These are phyloP conservation scores for Acomys russatus DNA, from an alignment of 2,797 vertebrate genomes.

Conservation along the genomic window DNA sequence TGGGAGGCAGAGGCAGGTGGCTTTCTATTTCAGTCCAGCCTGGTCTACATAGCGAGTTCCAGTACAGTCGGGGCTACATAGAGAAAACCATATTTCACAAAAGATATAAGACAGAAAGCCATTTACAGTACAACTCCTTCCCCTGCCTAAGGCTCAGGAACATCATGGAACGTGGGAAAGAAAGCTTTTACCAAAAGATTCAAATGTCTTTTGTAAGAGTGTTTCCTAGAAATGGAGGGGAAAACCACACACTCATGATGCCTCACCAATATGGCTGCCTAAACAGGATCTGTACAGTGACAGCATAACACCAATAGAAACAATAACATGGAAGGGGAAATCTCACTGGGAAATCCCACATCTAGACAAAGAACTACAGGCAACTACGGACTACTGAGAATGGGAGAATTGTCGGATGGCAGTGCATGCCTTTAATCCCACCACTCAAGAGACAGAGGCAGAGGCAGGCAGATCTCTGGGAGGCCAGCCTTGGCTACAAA, in stretches of 20 bases:
- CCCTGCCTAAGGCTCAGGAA: background rate
- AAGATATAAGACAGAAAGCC: background rate
- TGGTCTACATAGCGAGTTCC: background rate
- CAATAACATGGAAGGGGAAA: background rate
- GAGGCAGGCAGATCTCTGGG: too few relatives aligned
- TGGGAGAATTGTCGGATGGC: background rate
- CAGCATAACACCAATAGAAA: background rate
- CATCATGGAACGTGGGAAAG: background rate
- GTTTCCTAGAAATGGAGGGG: background rate
- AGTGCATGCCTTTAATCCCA: too few relatives aligned
- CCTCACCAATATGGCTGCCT: background rate
- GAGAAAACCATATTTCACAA: background rate
- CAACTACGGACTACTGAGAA: background rate
- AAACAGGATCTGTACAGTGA: background rate
- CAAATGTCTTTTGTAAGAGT: background rate
- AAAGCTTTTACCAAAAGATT: background rate
- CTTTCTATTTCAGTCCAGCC: background rate
- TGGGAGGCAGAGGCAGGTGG: background rate
- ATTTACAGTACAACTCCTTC: background rate
- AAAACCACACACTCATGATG: background rate
- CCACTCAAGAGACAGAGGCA: too few relatives aligned
- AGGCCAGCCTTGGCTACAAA: too few relatives aligned
- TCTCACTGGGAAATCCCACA: background rate
- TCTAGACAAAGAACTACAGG: background rate
- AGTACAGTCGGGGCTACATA: background rate